Evolutionary conservation across 2,113 vertebrate genomes (phyloP).

Genomic region (Xerus inauris): DNA sequence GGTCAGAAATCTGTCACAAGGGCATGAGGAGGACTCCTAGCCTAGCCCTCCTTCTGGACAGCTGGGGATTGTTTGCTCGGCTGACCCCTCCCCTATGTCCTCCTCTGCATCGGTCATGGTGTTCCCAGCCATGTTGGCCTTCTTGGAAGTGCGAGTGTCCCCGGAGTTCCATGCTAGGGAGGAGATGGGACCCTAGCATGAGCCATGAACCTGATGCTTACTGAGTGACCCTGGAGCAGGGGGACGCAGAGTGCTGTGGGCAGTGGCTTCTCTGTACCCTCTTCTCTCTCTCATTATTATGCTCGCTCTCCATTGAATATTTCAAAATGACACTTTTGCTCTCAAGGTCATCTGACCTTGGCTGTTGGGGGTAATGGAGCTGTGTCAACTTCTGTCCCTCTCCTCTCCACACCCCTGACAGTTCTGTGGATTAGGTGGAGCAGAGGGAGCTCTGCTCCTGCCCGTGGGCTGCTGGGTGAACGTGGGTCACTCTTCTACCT

Average conservation of each 20-base stretch:
- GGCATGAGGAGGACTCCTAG: background rate
- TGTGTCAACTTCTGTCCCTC: background rate
- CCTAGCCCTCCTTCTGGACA: background rate
- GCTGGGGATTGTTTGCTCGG: background rate
- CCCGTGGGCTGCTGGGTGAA: background rate
- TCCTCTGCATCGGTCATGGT: background rate
- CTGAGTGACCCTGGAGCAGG: background rate
- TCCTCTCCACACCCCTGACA: background rate
- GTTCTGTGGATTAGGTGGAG: background rate
- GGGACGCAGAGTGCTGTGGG: background rate
- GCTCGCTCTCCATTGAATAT: background rate
- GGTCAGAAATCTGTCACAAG: background rate
- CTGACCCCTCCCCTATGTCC: rapidly evolving
- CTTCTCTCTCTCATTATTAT: background rate
- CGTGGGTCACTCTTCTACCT: rapidly evolving
- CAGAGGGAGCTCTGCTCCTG: background rate
- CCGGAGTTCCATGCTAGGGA: background rate
- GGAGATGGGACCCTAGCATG: background rate
- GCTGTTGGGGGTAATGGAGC: background rate
- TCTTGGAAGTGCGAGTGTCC: background rate
- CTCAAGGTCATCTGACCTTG: constrained; percentile 44
- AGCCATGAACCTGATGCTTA: background rate
- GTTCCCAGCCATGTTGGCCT: background rate
- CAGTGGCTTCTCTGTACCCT: background rate
- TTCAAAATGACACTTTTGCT: constrained; percentile 63